Evolutionary conservation across 2,113 vertebrate genomes (phyloP), one percentile per base, ranked within the genome.

Genomic region (Thomomys bottae): DNA sequence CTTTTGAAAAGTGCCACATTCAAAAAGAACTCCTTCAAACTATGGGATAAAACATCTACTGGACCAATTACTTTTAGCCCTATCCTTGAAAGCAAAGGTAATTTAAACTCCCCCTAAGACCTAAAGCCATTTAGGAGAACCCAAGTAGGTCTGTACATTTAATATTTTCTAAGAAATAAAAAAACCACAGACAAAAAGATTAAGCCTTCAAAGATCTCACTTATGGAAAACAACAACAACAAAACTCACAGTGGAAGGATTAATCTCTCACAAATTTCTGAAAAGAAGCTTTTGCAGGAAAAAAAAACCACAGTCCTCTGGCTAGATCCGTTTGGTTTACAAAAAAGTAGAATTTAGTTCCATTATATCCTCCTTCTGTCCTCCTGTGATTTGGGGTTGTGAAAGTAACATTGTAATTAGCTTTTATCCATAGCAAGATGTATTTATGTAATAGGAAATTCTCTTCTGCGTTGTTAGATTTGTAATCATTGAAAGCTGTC

Each of bases 151-250:
- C 15, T 26, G 71, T 49, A 71, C 59, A 68, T 89, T 94, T 82
- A 87, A 64, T 81, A 93, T 93, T 93, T 93, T 91, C 88, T 95
- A 90, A 93, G 91, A 90, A 95, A 54, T 17, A 54, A 54, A 14
- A 54, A 14, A 54, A 94, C 70, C n/a, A 90, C 6, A 40, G 84
- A 93, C 59, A 45, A 88, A 91, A 96, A 95, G 90, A 96, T 95
- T 91, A 95, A 95, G 82, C 78, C 86, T 94, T 95, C 90, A 93
- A 94, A 90, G 85, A 94, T 84, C 78, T 92, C 77, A 95, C 88
- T 95, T 95, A 95, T 2, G 12, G 95, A 95, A 96, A 90, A 91
- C 70, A 96, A 94, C 92, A 96, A 92, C 87, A 90, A 84, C 59
- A 87, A 95, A 85, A 82, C 42, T 70, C 81, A 90, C 81, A 73